Conservation (phyloP, 2,888 invertebrate genomes). For the Drosophila recens region DNA sequence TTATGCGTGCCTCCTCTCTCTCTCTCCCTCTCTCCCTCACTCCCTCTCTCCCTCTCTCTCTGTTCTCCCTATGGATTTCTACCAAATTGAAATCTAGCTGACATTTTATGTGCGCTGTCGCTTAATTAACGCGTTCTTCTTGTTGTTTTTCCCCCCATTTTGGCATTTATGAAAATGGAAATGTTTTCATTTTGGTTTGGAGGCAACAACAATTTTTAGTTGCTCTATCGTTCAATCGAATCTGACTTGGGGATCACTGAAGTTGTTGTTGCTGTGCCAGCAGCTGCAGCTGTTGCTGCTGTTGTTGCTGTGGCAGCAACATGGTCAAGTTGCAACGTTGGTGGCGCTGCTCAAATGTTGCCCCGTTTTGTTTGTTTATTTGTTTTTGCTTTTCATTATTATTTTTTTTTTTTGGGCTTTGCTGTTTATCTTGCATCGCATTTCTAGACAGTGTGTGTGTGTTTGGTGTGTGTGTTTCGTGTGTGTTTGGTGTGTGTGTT, state of each 20-base stretch:
- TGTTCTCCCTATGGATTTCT: conserved; percentile 7
- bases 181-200: conserved; percentile 68
- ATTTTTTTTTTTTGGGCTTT: conserved; percentile 18
- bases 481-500: conserved; percentile 30
- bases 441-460: conserved; percentile 35
- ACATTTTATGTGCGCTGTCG: conserved; percentile 69
- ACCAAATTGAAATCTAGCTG: conserved; percentile 72
- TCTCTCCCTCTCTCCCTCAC: background rate
- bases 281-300: conserved; percentile 29
- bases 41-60: background rate
- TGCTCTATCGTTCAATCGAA: conserved; percentile 35
- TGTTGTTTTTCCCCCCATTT: conserved; percentile 16
- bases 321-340: conserved; percentile 44
- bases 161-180: conserved; percentile 75
- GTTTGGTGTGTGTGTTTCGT: conserved; percentile 22
- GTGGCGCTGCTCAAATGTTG: conserved; percentile 48
- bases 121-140: conserved; percentile 69
- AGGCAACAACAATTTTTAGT: conserved; percentile 1
- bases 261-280: background rate
- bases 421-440: conserved; percentile 68
- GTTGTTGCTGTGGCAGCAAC: conserved; percentile 22
- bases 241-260: conserved; percentile 35
- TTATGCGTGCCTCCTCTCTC: conserved; percentile 57
- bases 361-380: conserved; percentile 42
- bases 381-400: conserved; percentile 14